Percentiles rank a stretch among this genome's conserved stretches.
phyloP scores from a whole-genome alignment of 1,140 invertebrate species.

The Triops longicaudatus region DNA sequence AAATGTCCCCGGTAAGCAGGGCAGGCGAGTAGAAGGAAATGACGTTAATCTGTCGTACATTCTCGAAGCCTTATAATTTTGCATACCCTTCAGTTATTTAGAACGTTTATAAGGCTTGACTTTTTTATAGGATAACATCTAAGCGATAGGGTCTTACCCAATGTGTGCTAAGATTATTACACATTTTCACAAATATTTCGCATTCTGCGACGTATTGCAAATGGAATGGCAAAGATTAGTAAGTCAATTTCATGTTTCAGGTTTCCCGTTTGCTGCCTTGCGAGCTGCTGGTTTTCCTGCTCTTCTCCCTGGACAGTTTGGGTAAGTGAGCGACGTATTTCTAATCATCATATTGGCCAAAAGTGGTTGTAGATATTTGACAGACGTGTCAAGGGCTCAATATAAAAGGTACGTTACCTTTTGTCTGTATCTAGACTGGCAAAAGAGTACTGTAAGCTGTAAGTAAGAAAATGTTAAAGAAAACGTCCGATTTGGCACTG shows the following conservation, averaged over 20 bases:
- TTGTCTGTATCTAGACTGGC: no score
- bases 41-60: slow-evolving; percentile 1
- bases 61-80: background rate
- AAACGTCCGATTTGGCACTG: no score
- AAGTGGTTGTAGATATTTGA: no score
- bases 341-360: background rate
- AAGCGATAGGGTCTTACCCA: background rate
- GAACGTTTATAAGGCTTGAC: background rate
- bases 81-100: background rate
- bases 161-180: background rate
- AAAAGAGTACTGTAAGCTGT: no score
- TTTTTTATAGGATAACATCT: background rate
- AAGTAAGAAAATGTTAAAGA: no score
- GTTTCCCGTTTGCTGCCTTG: slow-evolving; percentile 52
- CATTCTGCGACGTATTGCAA: background rate
- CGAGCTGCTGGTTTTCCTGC: slow-evolving; percentile 59
- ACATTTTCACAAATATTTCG: background rate
- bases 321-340: slow-evolving; percentile 49
- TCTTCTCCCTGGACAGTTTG: slow-evolving; percentile 58
- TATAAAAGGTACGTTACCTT: no score
- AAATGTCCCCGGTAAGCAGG: background rate
- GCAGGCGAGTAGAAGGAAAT: background rate
- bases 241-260: slow-evolving; percentile 39
- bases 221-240: background rate
- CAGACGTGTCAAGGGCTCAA: no score